Evolutionary conservation across 2,797 vertebrate genomes (phyloP).

Genomic region (Lophotriccus pileatus): DNA sequence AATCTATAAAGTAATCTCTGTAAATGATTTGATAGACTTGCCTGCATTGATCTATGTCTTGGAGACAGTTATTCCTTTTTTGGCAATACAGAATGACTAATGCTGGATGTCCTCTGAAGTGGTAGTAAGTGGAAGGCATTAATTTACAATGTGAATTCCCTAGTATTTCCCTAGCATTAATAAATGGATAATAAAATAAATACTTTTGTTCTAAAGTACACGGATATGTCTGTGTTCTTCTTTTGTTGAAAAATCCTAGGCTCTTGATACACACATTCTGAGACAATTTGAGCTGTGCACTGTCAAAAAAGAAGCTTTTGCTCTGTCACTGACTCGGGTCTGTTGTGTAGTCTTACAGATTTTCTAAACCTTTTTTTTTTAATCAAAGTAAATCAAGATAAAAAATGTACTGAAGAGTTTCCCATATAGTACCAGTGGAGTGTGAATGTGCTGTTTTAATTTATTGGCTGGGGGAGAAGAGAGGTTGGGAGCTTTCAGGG

Average conservation of each 20-base stretch:
- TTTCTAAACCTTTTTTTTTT: neutral
- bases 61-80: neutral
- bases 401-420: neutral
- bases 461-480: accelerated
- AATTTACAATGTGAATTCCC: neutral
- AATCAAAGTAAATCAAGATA: neutral
- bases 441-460: neutral
- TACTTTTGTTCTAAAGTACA: neutral
- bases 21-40: neutral
- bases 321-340: neutral
- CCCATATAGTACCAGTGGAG: neutral
- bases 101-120: neutral
- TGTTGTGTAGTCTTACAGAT: neutral
- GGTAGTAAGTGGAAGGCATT: neutral
- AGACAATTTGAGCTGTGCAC: neutral
- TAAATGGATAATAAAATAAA: neutral
- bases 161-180: neutral
- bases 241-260: neutral
- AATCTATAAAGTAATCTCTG: neutral
- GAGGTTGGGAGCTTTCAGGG: neutral
- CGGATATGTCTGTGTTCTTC: neutral
- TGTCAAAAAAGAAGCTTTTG: neutral
- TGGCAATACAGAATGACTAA: neutral
- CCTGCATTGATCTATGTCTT: neutral
- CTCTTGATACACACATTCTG: neutral